Percentiles rank a stretch among this genome's conserved stretches.
Evolutionary conservation across 92 coral and sea anemone genomes (phyloP).

Genomic region (Hydrozoanthus gracilis): DNA sequence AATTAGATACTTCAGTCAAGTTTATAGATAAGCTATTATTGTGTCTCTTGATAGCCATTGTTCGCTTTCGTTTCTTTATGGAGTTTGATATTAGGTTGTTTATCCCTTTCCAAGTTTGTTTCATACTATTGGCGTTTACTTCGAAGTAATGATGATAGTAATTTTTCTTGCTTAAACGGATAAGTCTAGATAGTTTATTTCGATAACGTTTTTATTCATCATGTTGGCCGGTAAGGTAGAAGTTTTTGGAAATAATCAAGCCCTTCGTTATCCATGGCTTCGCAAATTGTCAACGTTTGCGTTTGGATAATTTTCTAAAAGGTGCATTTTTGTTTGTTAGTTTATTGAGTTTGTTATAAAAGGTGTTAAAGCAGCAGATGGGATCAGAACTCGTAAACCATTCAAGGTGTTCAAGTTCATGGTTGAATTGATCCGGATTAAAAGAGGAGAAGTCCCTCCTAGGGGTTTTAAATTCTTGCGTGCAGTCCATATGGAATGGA

Average conservation of each 20-base stretch:
- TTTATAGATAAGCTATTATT: background rate
- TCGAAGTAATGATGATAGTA: slow-evolving; percentile 37
- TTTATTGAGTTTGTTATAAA: background rate
- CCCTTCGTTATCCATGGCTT: slow-evolving; percentile 5
- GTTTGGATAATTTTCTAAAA: background rate
- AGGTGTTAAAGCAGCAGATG: background rate
- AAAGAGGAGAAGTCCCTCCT: too few relatives aligned
- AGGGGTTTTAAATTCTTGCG: too few relatives aligned
- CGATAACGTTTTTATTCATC: background rate
- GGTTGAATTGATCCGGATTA: too few relatives aligned
- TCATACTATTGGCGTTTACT: slow-evolving; percentile 1
- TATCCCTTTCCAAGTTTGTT: slow-evolving; percentile 43
- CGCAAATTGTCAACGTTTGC: slow-evolving; percentile 1
- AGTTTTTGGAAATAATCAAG: background rate
- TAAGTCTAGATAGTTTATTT: background rate
- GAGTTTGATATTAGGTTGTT: background rate
- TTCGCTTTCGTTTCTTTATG: background rate
- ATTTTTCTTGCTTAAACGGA: slow-evolving; percentile 33
- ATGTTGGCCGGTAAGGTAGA: background rate
- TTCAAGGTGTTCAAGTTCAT: too few relatives aligned
- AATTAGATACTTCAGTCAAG: slow-evolving; percentile 28
- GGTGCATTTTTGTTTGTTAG: background rate
- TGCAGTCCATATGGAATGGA: too few relatives aligned
- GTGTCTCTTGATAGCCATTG: background rate
- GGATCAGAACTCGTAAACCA: too few relatives aligned